Evolutionary conservation across 2,797 vertebrate genomes (phyloP), one percentile per base, ranked within the genome.

Genomic region (Rhinophrynus dorsalis): DNA sequence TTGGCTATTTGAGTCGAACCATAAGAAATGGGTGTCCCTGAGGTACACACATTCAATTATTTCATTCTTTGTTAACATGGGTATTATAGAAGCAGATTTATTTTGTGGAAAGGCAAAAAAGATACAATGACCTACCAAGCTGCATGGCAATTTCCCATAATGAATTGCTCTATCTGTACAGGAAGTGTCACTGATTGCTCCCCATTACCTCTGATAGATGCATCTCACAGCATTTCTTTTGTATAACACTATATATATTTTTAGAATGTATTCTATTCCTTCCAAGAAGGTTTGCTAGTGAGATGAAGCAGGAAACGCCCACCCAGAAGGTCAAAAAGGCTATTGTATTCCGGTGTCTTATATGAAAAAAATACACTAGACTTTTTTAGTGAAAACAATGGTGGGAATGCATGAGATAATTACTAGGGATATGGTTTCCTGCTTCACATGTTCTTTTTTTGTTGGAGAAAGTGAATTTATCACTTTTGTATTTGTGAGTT

Each of bases 291-390:
- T 33, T 48, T 21, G 54, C 5, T 21, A 9, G 55, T 11, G 32
- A 68, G 7, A 11, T 26, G 20, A 29, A 60, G 2, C 33, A 30
- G 33, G 45, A 60, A 50, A 60, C 32, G 6, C 33, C 66, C 44
- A 59, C 55, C 56, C 44, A 57, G 48, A 47, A 42, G 52, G 65
- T 35, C 42, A 57, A 4, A 15, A 44, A 8, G 40, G 15, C 38
- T 56, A 38, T 66, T 66, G 26, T 66, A 55, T 3, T 45, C 15
- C 6, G 12, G 12, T 40, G 38, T 40, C n/a, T n/a, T 40, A 12
- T 35, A 35, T 32, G n/a, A n/a, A n/a, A n/a, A n/a, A n/a, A n/a
- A n/a, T n/a, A n/a, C n/a, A n/a, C n/a, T n/a, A 40, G 37, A 15
- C 37, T 40, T 40, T 40, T 40, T 35, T 35, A 12, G 32, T 10